Percentiles rank a stretch among this genome's conserved stretches.
phyloP scores from a whole-genome alignment of 2,888 invertebrate genomes.

The Athripsodes cinereus region DNA sequence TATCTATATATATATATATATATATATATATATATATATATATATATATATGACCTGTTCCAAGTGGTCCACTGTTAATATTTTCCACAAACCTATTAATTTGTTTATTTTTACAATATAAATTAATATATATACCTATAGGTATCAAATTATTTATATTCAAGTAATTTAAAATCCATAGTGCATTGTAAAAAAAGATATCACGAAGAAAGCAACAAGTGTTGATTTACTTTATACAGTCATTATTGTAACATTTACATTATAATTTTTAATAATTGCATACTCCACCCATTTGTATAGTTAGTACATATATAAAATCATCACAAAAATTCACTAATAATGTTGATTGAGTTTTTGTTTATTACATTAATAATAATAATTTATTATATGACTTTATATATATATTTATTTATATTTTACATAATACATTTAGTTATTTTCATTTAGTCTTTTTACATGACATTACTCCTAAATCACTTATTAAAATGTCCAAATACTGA shows the following conservation, averaged over 20 bases:
- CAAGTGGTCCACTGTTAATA: too few species aligned
- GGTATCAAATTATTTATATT: too few species aligned
- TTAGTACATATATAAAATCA: not conserved
- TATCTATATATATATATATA: too few species aligned
- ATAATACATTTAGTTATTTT: not conserved
- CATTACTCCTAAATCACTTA: not conserved
- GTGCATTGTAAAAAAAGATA: not conserved
- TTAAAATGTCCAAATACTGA: slow-evolving; percentile 1
- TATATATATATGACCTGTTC: too few species aligned
- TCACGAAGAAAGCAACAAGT: not conserved
- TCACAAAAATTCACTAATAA: slow-evolving; percentile 4
- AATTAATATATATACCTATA: too few species aligned
- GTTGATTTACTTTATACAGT: not conserved
- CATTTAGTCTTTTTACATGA: not conserved
- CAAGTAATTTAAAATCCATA: not conserved
- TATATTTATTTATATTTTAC: not conserved
- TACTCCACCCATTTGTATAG: not conserved
- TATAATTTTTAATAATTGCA: too few species aligned
- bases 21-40: too few species aligned
- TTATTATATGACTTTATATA: not conserved
- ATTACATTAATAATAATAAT: not conserved
- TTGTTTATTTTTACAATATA: too few species aligned
- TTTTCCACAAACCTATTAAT: too few species aligned
- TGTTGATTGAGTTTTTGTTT: not conserved
- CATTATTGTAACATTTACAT: not conserved